Base-by-base conservation (phyloP, 2,888 invertebrate genomes). In the Cyaniris semiargus region DNA sequence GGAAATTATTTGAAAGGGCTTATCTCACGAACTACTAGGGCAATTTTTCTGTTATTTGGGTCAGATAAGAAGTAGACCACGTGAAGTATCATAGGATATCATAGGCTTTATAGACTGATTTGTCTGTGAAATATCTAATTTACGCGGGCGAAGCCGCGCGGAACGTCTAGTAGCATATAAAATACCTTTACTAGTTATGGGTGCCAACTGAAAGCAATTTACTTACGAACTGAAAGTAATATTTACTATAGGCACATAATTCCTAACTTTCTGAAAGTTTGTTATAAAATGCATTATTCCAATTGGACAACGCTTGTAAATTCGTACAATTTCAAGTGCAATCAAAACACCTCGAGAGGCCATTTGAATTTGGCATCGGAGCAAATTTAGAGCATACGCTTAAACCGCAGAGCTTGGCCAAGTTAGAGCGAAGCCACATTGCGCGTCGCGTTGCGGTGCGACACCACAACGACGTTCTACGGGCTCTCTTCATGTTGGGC, bases 271-370 rank as follows among this genome's bases (percentile, higher is more conserved):
- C 21, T 1, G 23, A 60, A 60, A 60, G 2, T 60, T 60, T 23
- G 60, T 60, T 48, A 15, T 15, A 60, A 10, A 34, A n/a, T 27
- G 18, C 48, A 53, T 74, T 74, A 74, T 27, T 74, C 74, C 27
- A 74, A 74, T 74, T 74, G 48, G 53, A 48, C 27, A 74, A 48
- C 53, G 53, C 74, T 72, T 74, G 53, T 74, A 27, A 3, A 48
- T 74, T 74, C 27, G 74, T 74, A 27, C 74, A 53, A 74, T 53
- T 74, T 74, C 18, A 74, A 74, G 74, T 53, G 53, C 74, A 74
- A 74, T 74, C 74, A 74, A 74, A 74, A 74, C 74, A 74, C 74
- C 74, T 74, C 74, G 74, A 74, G 74, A 74, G 74, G 53, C 74
- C 74, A 74, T 74, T 74, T 53, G 74, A 53, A 74, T 74, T 74